Evolutionary conservation across 2,888 invertebrate species (phyloP).

Genomic region (Rugalucina vietnamica): DNA sequence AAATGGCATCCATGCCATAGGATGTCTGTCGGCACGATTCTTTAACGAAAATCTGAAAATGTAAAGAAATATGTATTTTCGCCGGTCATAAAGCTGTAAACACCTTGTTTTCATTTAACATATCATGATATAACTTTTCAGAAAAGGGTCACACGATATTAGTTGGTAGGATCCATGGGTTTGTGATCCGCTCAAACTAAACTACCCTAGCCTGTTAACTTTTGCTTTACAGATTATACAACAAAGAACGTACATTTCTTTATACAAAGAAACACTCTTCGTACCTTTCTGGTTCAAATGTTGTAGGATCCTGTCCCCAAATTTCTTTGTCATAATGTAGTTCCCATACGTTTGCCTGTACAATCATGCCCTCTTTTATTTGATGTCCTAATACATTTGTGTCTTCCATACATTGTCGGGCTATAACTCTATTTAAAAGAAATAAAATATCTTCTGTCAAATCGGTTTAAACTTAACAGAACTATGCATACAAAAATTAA

Average conservation of each 20-base stretch:
- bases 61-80: not conserved
- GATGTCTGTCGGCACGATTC: conserved; percentile 68
- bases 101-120: no score
- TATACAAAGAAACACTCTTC: no score
- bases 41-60: conserved; percentile 74
- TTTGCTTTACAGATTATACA: no score
- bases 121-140: no score
- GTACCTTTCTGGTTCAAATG: conserved; percentile 79
- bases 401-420: conserved; percentile 75
- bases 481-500: no score
- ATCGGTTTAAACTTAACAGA: not conserved
- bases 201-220: no score
- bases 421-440: conserved; percentile 73
- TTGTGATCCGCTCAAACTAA: no score
- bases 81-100: no score
- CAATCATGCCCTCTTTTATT: conserved; percentile 77
- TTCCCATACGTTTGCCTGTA: conserved; percentile 80
- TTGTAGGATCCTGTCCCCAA: conserved; percentile 78
- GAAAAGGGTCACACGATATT: no score
- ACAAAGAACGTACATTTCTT: no score
- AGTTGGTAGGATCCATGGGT: no score
- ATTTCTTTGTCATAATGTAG: conserved; percentile 75
- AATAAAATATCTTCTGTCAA: not conserved
- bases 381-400: conserved; percentile 67
- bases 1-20: conserved; percentile 80